Conservation (phyloP, 2,113 vertebrate species). For the Tragelaphus scriptus region DNA sequence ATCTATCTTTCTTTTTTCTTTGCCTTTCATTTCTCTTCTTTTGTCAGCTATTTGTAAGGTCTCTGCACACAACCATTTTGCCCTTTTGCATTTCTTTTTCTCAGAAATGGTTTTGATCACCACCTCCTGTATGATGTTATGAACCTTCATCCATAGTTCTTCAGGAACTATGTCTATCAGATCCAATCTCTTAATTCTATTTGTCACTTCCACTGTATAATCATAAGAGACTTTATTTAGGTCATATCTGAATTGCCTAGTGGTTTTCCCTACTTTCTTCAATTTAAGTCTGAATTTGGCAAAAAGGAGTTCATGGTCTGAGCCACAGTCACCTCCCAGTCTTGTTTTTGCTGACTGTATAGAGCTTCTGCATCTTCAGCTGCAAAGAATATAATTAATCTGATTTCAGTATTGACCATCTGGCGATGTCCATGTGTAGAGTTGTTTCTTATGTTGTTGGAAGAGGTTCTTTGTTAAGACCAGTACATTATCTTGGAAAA, state of each 20-base stretch:
- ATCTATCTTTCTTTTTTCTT: background rate
- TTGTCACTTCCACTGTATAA: background rate
- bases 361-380: background rate
- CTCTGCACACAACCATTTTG: background rate
- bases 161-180: background rate
- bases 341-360: background rate
- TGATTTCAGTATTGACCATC: background rate
- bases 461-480: background rate
- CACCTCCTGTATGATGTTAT: background rate
- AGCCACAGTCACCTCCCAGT: background rate
- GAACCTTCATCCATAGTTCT: background rate
- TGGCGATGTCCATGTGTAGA: background rate
- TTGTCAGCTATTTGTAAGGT: background rate
- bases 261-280: background rate
- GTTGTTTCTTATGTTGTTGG: background rate
- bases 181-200: background rate
- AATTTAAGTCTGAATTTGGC: background rate
- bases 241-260: background rate
- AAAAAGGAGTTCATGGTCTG: background rate
- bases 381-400: background rate
- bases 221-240: background rate
- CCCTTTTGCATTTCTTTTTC: background rate
- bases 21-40: background rate
- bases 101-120: background rate
- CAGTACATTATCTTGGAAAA: background rate